A percentile compares a stretch with the other conserved stretches of the same genome.
Evolutionary conservation across 2,888 invertebrate genomes (phyloP).

Genomic region (Dromius quadrimaculatus): DNA sequence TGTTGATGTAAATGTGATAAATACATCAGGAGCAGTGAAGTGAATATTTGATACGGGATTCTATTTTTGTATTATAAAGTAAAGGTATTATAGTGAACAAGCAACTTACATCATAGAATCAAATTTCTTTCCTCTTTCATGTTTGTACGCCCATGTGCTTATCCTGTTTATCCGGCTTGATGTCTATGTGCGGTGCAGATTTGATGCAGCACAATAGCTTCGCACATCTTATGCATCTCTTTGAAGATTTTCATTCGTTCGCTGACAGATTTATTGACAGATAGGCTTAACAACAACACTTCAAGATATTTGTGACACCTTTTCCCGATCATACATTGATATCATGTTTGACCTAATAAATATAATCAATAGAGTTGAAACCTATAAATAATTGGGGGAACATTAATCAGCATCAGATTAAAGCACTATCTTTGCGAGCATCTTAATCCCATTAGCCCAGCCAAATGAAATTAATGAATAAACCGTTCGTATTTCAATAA

Average conservation of each 20-base stretch:
- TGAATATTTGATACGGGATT: not conserved
- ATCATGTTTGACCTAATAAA: too few species aligned
- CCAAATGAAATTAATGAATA: constrained; percentile 27
- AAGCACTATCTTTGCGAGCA: not conserved
- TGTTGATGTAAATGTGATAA: too few species aligned
- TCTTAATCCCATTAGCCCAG: constrained; percentile 21
- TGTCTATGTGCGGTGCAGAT: too few species aligned
- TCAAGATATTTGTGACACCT: too few species aligned
- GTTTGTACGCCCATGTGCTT: too few species aligned
- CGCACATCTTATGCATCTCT: constrained; percentile 24
- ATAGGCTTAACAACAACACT: too few species aligned
- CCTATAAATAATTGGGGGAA: not conserved
- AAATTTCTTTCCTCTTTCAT: too few species aligned
- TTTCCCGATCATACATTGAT: too few species aligned
- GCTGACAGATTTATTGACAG: constrained; percentile 43
- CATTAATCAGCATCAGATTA: constrained; percentile 11
- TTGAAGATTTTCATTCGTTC: constrained; percentile 29
- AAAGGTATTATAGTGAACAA: too few species aligned
- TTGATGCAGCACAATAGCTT: constrained; percentile 10
- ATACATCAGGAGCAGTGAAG: not conserved
- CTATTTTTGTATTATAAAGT: too few species aligned
- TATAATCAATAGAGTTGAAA: not conserved
- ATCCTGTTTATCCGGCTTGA: not conserved
- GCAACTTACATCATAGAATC: too few species aligned
- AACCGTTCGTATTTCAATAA: constrained; percentile 28